Base-by-base conservation (phyloP, 2,113 vertebrate species). In the Anseranas semipalmata region DNA sequence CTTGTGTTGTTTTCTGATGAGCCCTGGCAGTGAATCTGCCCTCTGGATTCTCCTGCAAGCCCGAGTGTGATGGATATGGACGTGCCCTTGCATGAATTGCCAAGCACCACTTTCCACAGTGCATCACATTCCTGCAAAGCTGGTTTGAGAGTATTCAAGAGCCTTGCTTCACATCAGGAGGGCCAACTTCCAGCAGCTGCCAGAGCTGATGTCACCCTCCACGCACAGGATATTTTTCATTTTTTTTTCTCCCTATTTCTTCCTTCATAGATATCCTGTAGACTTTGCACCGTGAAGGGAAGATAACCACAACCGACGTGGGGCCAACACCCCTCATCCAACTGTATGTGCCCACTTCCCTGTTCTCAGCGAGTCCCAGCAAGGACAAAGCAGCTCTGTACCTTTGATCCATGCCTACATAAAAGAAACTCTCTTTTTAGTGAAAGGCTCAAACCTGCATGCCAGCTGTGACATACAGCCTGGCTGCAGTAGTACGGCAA, bases 91-190 rank as follows among this genome's bases (percentile, higher is more conserved):
- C 95, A 90, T 0, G 87, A 35, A 21, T 1, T 20, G 35, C 59
- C 76, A 93, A 52, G 41, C 25, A 37, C 0, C 0, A 20, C 33
- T 87, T 92, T 77, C 56, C 41, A 27, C 2, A 0, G 56, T 18
- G 35, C 58, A 41, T 19, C 67, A 66, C 14, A 22, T 71, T 93
- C 82, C 68, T 91, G 94, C 89, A 81, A 22, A 93, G 95, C 95
- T 95, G 67, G 94, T 97, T 95, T 88, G 52, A 85, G 55, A 5
- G 0, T 62, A 25, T 58, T 82, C 1, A 0, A 19, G 58, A 92
- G 45, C 66, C 77, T 91, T 93, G 82, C 85, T 67, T 89, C 91
- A 95, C 76, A 67, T 22, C 32, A 95, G 79, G 68, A 92, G 43
- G 27, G 60, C 43, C 39, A 89, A 21, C 33, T 46, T 80, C 37